A percentile compares a stretch with the other conserved stretches of the same genome.
phyloP scores from a whole-genome alignment of 2,797 vertebrate species.

The Tiaroga cobitis region DNA sequence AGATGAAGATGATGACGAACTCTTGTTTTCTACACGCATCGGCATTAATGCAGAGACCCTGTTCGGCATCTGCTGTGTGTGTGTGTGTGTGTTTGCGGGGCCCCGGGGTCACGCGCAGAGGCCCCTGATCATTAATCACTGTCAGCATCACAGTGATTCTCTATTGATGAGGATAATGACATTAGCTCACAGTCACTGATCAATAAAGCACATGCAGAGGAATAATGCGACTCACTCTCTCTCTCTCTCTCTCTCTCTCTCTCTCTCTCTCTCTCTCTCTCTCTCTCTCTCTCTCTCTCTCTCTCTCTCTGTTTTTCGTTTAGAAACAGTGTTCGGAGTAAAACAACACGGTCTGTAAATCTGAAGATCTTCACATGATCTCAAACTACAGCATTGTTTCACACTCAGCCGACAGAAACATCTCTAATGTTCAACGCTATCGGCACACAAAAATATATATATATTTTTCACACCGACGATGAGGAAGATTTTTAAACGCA shows the following conservation, averaged over 20 bases:
- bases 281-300: neutral
- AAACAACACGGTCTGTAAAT: neutral
- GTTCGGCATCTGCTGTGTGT: constrained; percentile 2
- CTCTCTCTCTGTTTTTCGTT: neutral
- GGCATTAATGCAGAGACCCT: neutral
- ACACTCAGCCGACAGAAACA: neutral
- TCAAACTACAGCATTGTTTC: neutral
- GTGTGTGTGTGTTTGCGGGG: constrained; percentile 74
- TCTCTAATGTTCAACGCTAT: neutral
- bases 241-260: constrained; percentile 14
- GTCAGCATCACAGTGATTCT: constrained; percentile 99
- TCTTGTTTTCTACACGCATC: neutral
- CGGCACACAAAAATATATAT: neutral
- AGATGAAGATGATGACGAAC: neutral
- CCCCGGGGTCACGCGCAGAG: constrained; percentile 71
- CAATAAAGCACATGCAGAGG: constrained; percentile 90
- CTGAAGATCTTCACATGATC: neutral
- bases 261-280: constrained; percentile 11
- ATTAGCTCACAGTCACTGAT: constrained; percentile 99
- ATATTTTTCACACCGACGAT: neutral
- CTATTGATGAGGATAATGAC: constrained; percentile 99
- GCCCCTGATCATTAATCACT: constrained; percentile 99
- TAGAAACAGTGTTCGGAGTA: neutral
- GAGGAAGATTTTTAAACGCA: neutral
- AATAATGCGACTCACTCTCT: constrained; percentile 54